Evolutionary conservation across 2,113 vertebrate genomes (phyloP), one percentile per base, ranked within the genome.

Genomic region (Centropristis striata): DNA sequence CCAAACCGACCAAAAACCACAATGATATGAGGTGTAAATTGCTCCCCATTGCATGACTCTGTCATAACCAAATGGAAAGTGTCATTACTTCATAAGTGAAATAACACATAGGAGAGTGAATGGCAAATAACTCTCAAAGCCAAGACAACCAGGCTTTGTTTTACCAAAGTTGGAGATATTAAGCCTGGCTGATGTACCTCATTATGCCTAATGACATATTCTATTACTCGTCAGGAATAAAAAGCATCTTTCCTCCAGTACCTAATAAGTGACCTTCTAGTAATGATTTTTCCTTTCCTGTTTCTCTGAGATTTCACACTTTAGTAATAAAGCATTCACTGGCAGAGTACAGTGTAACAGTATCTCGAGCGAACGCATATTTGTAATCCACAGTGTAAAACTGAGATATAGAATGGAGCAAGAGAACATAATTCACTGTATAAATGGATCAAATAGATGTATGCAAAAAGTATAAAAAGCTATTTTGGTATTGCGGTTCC

Each of bases 1-100:
- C 23, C n/a, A 76, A 78, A 71, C 71, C 67, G 41, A 78, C 61
- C 61, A 53, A 78, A 70, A 83, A 58, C 49, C 72, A 44, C 76
- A 84, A 58, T 60, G 42, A 71, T 80, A 80, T 79, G 76, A 91
- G 78, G 82, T 73, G 76, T 78, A 81, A 89, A 84, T 84, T 68
- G 86, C 83, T 85, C 53, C 78, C 87, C 51, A 71, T 51, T 28
- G 75, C 27, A 12, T 44, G 36, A 74, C 78, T 85, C 47, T 53
- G 76, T 69, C 55, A 67, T 28, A 73, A 77, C 49, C 51, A 67
- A 75, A 13, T 63, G 50, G 60, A 81, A 58, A 27, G 41, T 27
- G 63, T 78, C 32, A 82, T 79, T 79, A 68, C 25, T 59, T 80
- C 18, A 23, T 41, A 61, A 68, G 53, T 83, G 54, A 82, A 78